Base-by-base conservation (phyloP, 2,888 invertebrate species). In the Caenorhabditis angaria region DNA sequence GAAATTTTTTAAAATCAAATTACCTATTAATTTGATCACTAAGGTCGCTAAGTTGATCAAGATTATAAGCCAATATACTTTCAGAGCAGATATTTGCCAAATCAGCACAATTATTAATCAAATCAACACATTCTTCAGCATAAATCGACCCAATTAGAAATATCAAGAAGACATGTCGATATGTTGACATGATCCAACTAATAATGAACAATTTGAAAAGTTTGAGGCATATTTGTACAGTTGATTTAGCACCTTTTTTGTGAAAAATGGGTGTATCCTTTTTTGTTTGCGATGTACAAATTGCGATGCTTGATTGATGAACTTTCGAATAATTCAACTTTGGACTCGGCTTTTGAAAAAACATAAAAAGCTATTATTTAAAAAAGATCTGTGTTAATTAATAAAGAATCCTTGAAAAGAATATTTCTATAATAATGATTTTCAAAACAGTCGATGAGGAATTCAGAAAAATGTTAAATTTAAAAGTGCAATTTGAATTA, bases 51-150 rank as follows among this genome's bases (percentile, higher is more conserved):
- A 77, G 60, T 20, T 65, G 61, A 20, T 63, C 32, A 18, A 72
- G 62, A 24, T 77, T 74, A 54, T 74, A 65, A n/a, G 62, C 47
- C 0, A 77, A 56, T 29, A 77, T 63, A 41, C 69, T 67, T 18
- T 67, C 77, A 53, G 74, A 71, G 28, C 77, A 77, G 22, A 77
- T 66, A 3, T 71, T 28, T 54, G 71, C 62, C 24, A 77, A 57
- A 24, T 28, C 41, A 0, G 60, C 64, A 50, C 77, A 77, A 5
- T 56, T 51, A 18, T 22, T 6, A 47, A 77, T 41, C 24, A 74
- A 54, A 62, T 77, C 77, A 0, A 53, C 64, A 41, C 77, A 77
- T 12, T 60, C 69, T 10, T 63, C 59, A n/a, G 56, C 1, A 0
- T 48, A 22, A n/a, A 24, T 41, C 18, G 28, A 14, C 1, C 41